Percentiles rank a stretch among this genome's conserved stretches.
Conservation (phyloP, 2,797 vertebrate genomes). For the Mycteria americana region DNA sequence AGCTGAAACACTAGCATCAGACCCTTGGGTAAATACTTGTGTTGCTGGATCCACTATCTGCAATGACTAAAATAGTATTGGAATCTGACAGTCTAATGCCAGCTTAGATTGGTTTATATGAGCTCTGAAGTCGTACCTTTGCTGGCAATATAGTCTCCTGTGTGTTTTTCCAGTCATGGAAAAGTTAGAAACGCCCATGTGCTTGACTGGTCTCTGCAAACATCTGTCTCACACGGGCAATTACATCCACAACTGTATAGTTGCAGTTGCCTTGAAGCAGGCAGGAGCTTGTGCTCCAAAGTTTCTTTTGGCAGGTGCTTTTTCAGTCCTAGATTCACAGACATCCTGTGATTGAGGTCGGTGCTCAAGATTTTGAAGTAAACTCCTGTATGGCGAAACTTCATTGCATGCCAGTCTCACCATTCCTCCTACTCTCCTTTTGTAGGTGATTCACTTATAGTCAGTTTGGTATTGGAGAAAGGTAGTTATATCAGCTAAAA, state of each 20-base stretch:
- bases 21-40: not conserved
- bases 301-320: not conserved
- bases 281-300: not conserved
- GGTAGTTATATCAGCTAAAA: slow-evolving; percentile 5
- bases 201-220: not conserved
- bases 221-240: not conserved
- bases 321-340: not conserved
- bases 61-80: not conserved
- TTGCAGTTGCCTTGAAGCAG: not conserved
- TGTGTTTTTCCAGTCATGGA: not conserved
- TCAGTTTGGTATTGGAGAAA: slow-evolving; percentile 34
- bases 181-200: not conserved
- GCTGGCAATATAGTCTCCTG: not conserved
- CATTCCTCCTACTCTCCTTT: slow-evolving; percentile 5
- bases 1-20: not conserved
- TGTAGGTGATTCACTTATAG: not conserved
- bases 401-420: not conserved
- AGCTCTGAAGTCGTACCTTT: not conserved
- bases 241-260: not conserved
- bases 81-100: not conserved
- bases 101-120: not conserved
- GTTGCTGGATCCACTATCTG: not conserved
- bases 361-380: not conserved
- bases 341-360: not conserved
- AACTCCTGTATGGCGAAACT: not conserved